Base-by-base conservation (phyloP, 2,797 vertebrate genomes). In the Fratercula arctica region DNA sequence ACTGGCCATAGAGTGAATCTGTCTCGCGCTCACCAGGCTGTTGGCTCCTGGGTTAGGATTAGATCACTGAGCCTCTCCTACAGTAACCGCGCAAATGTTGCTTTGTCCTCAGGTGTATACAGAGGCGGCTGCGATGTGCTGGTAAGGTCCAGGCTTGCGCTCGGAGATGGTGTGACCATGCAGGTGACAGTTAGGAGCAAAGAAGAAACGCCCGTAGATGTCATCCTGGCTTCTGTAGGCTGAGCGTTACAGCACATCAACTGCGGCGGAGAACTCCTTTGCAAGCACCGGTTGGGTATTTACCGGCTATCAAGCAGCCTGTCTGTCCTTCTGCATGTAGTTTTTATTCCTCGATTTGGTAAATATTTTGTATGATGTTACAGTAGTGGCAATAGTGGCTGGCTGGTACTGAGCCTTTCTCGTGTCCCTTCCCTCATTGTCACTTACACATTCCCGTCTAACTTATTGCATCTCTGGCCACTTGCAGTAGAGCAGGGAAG, bases 131-230 rank as follows among this genome's bases (percentile, higher is more conserved):
- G 98, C 3, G 99, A 99, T 1, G 97, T 98, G 64, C 95, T 99
- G 96, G 98, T 99, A 31, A 98, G 99, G 16, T 98, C 99, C 68
- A 99, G 99, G 57, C 98, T 99, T 29, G 99, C 99, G 0, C 97
- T 99, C 61, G 99, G 98, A 3, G 99, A 99, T 7, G 99, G 99
- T 0, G 99, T 99, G 67, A 99, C 99, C 92, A 99, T 99, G 99
- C 99, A 99, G 97, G 99, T 99, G 97, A 99, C 99, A 0, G 99
- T 99, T 19, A 98, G 99, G 90, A 99, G 99, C 96, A 96, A 96
- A 20, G 99, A 99, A 11, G 99, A 99, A 97, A 99, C 98, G 0
- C 98, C 99, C 0, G 99, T 98, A 1, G 99, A 99, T n/a, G 98
- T 99, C 94, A 99, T 99, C 97, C 97, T 99, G 88, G 99, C 99